Percentiles rank a stretch among this genome's conserved stretches.
Conservation (phyloP, 2,113 vertebrate genomes). For the Eubucco bourcierii region DNA sequence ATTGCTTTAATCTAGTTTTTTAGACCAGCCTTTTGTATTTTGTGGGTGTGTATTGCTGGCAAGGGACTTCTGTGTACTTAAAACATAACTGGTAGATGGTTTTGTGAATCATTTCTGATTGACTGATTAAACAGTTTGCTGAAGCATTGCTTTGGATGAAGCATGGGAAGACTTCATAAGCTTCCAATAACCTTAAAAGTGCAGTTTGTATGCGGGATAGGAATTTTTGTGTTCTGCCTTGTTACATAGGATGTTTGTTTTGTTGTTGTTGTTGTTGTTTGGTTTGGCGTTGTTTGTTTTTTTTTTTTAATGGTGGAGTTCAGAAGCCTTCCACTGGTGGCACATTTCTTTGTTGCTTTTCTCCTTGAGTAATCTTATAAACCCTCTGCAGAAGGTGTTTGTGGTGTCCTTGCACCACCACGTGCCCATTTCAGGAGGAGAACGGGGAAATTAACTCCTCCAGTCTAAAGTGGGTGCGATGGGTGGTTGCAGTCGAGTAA, state of each 20-base stretch:
- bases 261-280: no score
- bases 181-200: background rate
- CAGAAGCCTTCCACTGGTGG: rapidly evolving
- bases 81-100: background rate
- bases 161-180: background rate
- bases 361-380: background rate
- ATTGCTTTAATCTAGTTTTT: background rate
- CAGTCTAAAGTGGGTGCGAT: background rate
- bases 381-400: background rate
- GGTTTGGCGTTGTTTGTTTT: no score
- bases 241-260: background rate
- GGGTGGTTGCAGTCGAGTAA: background rate
- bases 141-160: background rate
- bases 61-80: background rate
- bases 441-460: background rate
- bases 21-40: background rate
- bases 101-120: conserved; percentile 17
- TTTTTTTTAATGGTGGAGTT: background rate
- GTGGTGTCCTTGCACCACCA: background rate
- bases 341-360: background rate
- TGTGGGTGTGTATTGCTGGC: background rate
- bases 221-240: background rate
- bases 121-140: background rate
- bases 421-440: background rate
- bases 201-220: background rate